These are phyloP conservation scores for Trididemnum clinides DNA, from an alignment of 23 tunicate species.

Conservation along the genomic window DNA sequence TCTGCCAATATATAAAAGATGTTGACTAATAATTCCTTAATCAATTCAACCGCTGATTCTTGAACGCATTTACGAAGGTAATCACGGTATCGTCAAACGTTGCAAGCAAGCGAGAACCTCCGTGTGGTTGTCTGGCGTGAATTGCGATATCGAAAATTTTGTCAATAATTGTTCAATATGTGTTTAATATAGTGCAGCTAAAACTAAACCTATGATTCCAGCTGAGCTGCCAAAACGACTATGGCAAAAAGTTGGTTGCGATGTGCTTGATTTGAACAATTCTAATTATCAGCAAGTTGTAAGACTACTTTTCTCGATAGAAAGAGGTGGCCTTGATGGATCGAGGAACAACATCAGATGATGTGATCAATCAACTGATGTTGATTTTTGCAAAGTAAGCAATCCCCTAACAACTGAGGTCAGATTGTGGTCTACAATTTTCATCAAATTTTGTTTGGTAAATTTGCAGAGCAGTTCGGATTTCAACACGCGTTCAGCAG, in stretches of 20 bases:
- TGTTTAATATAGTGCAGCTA: background rate
- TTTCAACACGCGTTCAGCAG: constrained; percentile 7
- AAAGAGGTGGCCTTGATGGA: constrained; percentile 8
- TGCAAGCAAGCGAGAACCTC: background rate
- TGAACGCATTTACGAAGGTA: background rate
- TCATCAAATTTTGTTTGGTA: background rate
- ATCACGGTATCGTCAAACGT: constrained; percentile 25
- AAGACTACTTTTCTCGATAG: constrained; percentile 31
- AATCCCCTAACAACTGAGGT: background rate
- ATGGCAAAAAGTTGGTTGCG: constrained; percentile 24
- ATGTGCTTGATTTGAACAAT: constrained; percentile 9
- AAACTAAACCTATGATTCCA: constrained; percentile 19
- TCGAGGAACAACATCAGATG: background rate
- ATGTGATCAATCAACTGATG: constrained; percentile 16
- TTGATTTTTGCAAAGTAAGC: constrained; percentile 5
- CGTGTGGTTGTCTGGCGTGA: constrained; percentile 31
- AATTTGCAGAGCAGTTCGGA: background rate
- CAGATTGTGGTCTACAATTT: constrained; percentile 44
- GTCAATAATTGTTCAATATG: constrained; percentile 14
- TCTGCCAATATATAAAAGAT: no score
- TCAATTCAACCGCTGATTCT: background rate
- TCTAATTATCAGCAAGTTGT: constrained; percentile 17
- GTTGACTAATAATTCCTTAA: background rate
- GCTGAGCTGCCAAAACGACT: constrained; percentile 8
- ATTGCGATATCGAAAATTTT: background rate